Evolutionary conservation across 64 coral and sea anemone genomes (phyloP), one percentile per base, ranked within the genome.

Genomic region (Exaiptasia diaphana): DNA sequence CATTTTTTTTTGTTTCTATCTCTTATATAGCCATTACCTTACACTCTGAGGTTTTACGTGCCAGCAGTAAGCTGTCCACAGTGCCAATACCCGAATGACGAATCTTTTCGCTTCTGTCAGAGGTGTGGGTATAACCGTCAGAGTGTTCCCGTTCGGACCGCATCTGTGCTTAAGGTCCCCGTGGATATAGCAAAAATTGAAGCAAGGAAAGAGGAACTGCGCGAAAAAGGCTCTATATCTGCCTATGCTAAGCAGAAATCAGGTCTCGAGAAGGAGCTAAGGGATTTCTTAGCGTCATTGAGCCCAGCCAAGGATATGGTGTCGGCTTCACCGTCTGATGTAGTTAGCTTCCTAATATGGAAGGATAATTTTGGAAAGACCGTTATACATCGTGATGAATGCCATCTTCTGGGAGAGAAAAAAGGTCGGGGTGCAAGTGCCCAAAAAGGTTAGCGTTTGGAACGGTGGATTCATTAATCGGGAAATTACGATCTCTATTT

Each of bases 401-500:
- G 67, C 38, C 27, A 24, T 6, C 5, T 28, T 5, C 21, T 37
- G 67, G 8, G 32, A 27, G 40, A 4, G 40, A 27, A 14, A 12
- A 27, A 5, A 71, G 20, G 67, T n/a, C 4, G 30, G 6, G 30
- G 10, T 71, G 67, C 40, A 21, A n/a, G 5, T 71, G 67, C 40
- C 40, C 67, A 1, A 71, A 17, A 37, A 27, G 36, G 27, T 37
- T 71, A 41, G 71, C 71, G 4, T 74, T 74, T 74, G 71, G 71
- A 50, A 74, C 71, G 46, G 71, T 74, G 42, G 71, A 74, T 41
- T 36, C 71, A 35, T 74, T 74, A 22, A 74, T 74, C 30, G 71
- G 26, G 45, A 74, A 74, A 23, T 2, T 2, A 28, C 71, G 0
- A 15, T 74, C 45, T 21, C 30, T 49, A 41, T 74, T 74, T 74